Percentiles rank a stretch among this genome's conserved stretches.
These are phyloP conservation scores for Meandrusa payeni DNA, from an alignment of 2,888 invertebrate species.

Conservation along the genomic window DNA sequence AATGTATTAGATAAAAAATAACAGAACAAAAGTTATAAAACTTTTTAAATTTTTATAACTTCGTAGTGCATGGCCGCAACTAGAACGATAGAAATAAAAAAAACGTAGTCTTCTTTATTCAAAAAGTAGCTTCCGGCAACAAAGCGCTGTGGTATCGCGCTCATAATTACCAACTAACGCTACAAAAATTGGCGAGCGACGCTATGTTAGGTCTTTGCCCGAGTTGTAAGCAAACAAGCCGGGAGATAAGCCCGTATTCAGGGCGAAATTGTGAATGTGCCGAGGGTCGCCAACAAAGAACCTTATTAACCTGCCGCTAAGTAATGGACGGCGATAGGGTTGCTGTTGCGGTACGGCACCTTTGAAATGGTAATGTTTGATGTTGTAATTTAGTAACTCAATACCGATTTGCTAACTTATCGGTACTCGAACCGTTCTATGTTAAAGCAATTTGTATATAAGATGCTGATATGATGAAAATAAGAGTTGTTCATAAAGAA, in stretches of 20 bases:
- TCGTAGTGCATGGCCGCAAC: neutral
- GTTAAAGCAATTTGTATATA: neutral
- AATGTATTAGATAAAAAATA: no score
- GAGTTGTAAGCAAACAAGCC: slow-evolving; percentile 61
- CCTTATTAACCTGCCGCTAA: slow-evolving; percentile 72
- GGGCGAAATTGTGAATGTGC: slow-evolving; percentile 66
- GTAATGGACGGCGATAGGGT: slow-evolving; percentile 70
- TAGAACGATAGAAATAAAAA: neutral
- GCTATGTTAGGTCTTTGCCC: slow-evolving; percentile 48
- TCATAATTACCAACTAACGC: slow-evolving; percentile 62
- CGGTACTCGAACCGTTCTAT: neutral
- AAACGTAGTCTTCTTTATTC: slow-evolving; percentile 3
- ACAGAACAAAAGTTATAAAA: no score
- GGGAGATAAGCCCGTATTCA: slow-evolving; percentile 73
- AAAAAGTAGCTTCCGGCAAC: slow-evolving; percentile 12
- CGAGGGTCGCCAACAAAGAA: slow-evolving; percentile 63
- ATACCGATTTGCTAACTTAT: slow-evolving; percentile 34
- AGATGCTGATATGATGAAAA: neutral
- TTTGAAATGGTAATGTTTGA: slow-evolving; percentile 57
- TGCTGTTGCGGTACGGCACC: slow-evolving; percentile 37
- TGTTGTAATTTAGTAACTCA: slow-evolving; percentile 55
- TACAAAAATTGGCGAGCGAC: slow-evolving; percentile 56
- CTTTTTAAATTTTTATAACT: neutral
- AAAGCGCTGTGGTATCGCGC: slow-evolving; percentile 41
- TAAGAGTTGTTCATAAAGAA: no score